phyloP scores from a whole-genome alignment of 2,888 invertebrate genomes.

The Drosophila conformis region DNA sequence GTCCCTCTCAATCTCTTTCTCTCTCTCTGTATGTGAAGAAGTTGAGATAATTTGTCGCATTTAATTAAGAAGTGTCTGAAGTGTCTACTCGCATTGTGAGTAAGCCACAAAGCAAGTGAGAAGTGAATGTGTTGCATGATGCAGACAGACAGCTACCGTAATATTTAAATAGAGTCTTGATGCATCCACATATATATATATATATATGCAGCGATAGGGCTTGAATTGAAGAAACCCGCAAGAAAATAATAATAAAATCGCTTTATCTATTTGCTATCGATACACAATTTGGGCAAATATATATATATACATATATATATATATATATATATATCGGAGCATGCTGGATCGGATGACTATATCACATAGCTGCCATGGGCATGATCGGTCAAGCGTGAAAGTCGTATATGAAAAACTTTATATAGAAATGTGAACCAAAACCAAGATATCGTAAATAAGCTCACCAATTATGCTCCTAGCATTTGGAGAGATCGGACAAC shows the following conservation, averaged over 20 bases:
- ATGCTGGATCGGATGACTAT: neutral
- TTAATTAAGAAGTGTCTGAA: conserved; percentile 57
- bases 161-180: conserved; percentile 8
- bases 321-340: neutral
- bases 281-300: neutral
- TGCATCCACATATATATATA: neutral
- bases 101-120: neutral
- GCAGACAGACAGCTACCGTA: conserved; percentile 1
- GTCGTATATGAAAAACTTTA: neutral
- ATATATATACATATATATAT: neutral
- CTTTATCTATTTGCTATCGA: neutral
- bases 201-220: neutral
- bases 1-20: neutral
- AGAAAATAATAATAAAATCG: neutral
- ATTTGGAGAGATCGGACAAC: neutral
- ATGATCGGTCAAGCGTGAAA: neutral
- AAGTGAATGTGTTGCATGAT: neutral
- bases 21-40: conserved; percentile 8
- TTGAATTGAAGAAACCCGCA: neutral
- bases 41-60: conserved; percentile 29
- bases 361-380: neutral
- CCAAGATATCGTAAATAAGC: neutral
- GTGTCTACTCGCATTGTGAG: conserved; percentile 24
- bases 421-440: neutral
- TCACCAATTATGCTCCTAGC: too few species aligned